phyloP scores from a whole-genome alignment of 2,113 vertebrate genomes.

The Bufo gargarizans region DNA sequence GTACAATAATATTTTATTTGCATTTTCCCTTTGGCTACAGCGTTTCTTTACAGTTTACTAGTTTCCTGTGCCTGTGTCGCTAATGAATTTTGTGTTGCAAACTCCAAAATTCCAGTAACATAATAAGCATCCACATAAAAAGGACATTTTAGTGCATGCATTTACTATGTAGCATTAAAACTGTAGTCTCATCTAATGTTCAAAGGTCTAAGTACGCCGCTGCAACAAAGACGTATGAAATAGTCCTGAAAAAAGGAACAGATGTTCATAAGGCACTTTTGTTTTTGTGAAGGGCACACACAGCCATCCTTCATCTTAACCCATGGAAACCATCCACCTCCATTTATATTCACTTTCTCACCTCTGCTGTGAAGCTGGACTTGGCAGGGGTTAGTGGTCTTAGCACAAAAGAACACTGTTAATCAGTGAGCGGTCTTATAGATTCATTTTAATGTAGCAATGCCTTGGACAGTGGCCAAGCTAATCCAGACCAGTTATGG shows the following conservation, averaged over 20 bases:
- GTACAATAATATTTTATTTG: conserved; percentile 9
- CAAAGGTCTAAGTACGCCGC: not conserved
- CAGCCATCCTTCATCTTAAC: conserved; percentile 24
- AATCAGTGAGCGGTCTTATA: conserved; percentile 59
- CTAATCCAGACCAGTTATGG: conserved; percentile 68
- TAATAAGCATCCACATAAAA: conserved; percentile 33
- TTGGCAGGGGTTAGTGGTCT: conserved; percentile 67
- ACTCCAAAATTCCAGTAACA: conserved; percentile 1
- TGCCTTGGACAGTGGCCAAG: conserved; percentile 65
- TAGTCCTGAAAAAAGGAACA: conserved; percentile 51
- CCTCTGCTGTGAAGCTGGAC: conserved; percentile 62
- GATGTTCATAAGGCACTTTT: conserved; percentile 47
- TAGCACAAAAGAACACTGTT: conserved; percentile 68
- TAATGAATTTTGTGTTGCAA: conserved; percentile 30
- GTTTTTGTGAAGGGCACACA: not conserved
- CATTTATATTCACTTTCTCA: conserved; percentile 49
- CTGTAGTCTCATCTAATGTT: conserved; percentile 21
- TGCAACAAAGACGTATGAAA: conserved; percentile 27
- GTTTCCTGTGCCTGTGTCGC: conserved; percentile 1
- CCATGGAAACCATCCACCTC: conserved; percentile 4
- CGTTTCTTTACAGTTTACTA: conserved; percentile 4
- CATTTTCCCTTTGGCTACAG: conserved; percentile 9
- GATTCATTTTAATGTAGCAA: conserved; percentile 64
- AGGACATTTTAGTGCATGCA: conserved; percentile 5
- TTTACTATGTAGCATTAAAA: conserved; percentile 26